Conservation (phyloP, 2,113 vertebrate genomes). For the Carassius auratus region DNA sequence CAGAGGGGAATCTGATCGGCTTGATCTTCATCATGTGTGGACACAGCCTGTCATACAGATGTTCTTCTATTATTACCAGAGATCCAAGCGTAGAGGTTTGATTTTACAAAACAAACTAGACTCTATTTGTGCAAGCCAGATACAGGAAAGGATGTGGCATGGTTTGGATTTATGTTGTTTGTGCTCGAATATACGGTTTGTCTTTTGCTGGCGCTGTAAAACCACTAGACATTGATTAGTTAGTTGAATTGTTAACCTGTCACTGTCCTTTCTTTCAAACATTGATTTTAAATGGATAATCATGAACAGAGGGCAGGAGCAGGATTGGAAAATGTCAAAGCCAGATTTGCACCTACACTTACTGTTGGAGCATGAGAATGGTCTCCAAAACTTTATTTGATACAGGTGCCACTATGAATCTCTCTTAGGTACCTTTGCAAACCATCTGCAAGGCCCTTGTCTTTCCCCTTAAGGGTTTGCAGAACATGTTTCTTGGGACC, state of each 20-base stretch:
- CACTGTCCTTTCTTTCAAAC: background rate
- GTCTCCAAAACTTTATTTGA: background rate
- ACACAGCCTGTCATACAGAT: slow-evolving; percentile 23
- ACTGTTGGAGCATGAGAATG: background rate
- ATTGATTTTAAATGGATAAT: background rate
- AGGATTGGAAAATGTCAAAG: background rate
- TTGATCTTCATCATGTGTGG: slow-evolving; percentile 18
- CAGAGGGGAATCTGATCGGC: slow-evolving; percentile 13
- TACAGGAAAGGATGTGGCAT: background rate
- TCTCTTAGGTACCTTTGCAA: background rate
- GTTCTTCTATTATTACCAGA: slow-evolving; percentile 19
- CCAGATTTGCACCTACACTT: slow-evolving; percentile 2
- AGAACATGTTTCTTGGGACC: background rate
- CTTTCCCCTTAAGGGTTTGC: background rate
- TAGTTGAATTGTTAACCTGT: background rate
- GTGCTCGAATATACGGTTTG: background rate
- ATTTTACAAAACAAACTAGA: slow-evolving; percentile 8
- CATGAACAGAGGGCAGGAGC: background rate
- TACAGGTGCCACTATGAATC: background rate
- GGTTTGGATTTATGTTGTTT: background rate
- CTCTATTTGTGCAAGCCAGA: slow-evolving; percentile 14
- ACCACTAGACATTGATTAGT: background rate
- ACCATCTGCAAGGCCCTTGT: background rate
- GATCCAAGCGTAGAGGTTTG: slow-evolving; percentile 12
- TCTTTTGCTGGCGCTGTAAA: background rate